A percentile compares a stretch with the other conserved stretches of the same genome.
phyloP scores from a whole-genome alignment of 2,888 invertebrate genomes.

The Notodonta dromedarius region DNA sequence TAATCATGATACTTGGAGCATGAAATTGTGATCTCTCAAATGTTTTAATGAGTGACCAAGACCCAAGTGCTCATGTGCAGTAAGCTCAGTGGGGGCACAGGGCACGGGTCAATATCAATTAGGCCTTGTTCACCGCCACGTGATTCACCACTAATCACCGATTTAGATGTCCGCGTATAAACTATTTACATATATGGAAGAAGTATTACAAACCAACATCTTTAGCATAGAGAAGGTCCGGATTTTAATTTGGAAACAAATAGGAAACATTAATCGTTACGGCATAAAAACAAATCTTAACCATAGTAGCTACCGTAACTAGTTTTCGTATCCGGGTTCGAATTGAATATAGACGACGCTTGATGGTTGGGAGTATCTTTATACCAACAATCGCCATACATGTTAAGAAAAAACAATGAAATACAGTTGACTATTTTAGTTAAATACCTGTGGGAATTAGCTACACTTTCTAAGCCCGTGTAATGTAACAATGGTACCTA shows the following conservation, averaged over 20 bases:
- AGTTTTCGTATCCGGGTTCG: too few species aligned
- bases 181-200: too few species aligned
- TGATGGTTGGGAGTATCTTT: not conserved
- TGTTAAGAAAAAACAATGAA: not conserved
- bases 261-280: too few species aligned
- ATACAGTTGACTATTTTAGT: not conserved
- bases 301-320: too few species aligned
- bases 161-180: not conserved
- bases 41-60: too few species aligned
- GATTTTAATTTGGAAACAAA: too few species aligned
- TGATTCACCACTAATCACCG: not conserved
- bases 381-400: too few species aligned
- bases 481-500: not conserved
- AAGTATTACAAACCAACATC: too few species aligned
- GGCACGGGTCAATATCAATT: constrained; percentile 33
- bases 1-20: not conserved
- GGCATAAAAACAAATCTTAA: too few species aligned
- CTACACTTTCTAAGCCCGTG: not conserved
- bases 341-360: too few species aligned
- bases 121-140: constrained; percentile 15
- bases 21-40: not conserved
- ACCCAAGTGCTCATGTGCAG: too few species aligned
- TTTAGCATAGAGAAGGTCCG: too few species aligned
- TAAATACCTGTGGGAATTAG: not conserved
- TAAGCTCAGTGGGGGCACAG: not conserved